Base-by-base conservation (phyloP, 1,140 invertebrate species). In the Cylas formicarius region DNA sequence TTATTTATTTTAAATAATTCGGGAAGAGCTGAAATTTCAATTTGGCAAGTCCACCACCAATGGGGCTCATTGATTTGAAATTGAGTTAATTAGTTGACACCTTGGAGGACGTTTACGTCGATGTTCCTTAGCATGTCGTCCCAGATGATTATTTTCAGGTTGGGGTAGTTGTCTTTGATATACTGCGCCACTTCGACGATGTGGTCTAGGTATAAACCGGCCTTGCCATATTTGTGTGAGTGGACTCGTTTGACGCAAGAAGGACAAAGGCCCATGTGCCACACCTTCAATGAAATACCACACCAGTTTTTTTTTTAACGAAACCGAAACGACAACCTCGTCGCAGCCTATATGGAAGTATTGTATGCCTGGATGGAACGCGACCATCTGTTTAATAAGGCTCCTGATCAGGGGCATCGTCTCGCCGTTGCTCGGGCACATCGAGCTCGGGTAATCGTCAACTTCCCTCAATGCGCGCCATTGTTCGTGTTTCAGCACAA, bases 81-180 rank as follows among this genome's bases (percentile, higher is more conserved):
- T 10, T n/a, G n/a, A n/a, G 31, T 2, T 9, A 78, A 36, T 83
- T 72, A 20, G 75, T 73, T 1, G n/a, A 19, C 50, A 60, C 58
- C 55, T 53, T 58, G 53, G 35, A 61, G 44, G 16, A 55, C 35
- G 35, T 45, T 44, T 17, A 39, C 22, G 35, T 60, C 59, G 24
- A 90, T 80, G 14, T 77, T 72, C 19, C 88, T 70, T 22, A 95
- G 59, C 87, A 96, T 94, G 62, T 97, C 93, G 59, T 96, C 90
- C 93, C 93, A 96, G 56, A 96, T 82, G 4, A 97, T 77, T 13
- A 86, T 76, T 29, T 73, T 80, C 13, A 88, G 67, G 11, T 72
- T 68, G 0, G 80, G 75, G 66, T 76, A 81, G 6, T 74, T 72
- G 13, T 72, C 69, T 44, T 77, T 75, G n/a, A 87, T 72, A 45